Percentiles rank a stretch among this genome's conserved stretches.
phyloP scores from a whole-genome alignment of 2,797 vertebrate genomes.

The Chromobotia macracanthus region DNA sequence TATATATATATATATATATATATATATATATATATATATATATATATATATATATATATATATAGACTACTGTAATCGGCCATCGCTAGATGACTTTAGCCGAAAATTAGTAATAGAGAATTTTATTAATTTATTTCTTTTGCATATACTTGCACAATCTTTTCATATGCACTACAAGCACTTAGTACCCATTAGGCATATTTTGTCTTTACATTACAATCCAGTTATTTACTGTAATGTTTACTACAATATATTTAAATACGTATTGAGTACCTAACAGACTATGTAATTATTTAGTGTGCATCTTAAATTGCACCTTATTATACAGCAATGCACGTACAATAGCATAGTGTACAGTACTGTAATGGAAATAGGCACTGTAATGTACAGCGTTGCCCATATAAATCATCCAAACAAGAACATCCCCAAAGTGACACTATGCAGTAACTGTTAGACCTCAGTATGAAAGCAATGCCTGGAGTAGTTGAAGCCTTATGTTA shows the following conservation, averaged over 20 bases:
- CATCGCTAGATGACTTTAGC: too few species aligned
- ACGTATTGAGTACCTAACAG: not conserved
- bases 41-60: too few species aligned
- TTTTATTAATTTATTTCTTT: not conserved
- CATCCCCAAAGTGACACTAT: not conserved
- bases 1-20: too few species aligned
- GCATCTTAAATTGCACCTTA: too few species aligned
- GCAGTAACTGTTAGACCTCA: not conserved
- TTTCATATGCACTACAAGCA: too few species aligned
- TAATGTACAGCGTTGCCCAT: not conserved
- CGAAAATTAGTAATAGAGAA: not conserved
- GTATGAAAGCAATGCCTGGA: not conserved
- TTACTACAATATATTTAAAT: conserved; percentile 6
- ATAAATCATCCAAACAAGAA: not conserved
- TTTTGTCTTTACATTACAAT: not conserved
- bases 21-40: too few species aligned
- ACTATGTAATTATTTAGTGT: not conserved
- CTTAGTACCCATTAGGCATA: not conserved
- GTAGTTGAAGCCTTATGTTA: not conserved
- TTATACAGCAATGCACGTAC: too few species aligned
- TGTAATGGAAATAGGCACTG: not conserved
- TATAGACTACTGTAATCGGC: too few species aligned
- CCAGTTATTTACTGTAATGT: not conserved
- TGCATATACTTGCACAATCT: too few species aligned
- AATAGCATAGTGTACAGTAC: not conserved